Evolutionary conservation across 1,140 invertebrate genomes (phyloP).

Genomic region (Drosophila athabasca): DNA sequence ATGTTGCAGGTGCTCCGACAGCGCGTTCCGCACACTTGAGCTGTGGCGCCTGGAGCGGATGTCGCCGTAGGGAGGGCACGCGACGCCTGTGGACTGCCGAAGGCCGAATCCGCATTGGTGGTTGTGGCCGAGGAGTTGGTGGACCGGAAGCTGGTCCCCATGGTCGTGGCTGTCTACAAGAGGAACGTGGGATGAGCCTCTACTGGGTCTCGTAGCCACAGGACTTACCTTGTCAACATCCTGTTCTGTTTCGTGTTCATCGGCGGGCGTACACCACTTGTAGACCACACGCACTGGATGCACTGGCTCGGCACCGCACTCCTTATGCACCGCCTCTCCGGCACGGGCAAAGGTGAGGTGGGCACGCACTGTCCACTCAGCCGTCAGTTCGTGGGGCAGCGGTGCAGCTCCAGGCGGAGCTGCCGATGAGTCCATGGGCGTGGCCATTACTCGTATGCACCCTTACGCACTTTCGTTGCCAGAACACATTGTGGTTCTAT

Average conservation of each 20-base stretch:
- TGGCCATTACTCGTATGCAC: slow-evolving; percentile 10
- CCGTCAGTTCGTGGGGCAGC: slow-evolving; percentile 78
- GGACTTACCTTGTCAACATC: slow-evolving; percentile 54
- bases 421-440: slow-evolving; percentile 9
- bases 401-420: slow-evolving; percentile 21
- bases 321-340: slow-evolving; percentile 65
- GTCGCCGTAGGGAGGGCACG: slow-evolving; percentile 19
- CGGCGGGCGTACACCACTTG: slow-evolving; percentile 62
- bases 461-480: slow-evolving; percentile 13
- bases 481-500: slow-evolving; percentile 29
- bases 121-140: slow-evolving; percentile 75
- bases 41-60: slow-evolving; percentile 32
- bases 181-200: neutral
- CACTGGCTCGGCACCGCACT: slow-evolving; percentile 52
- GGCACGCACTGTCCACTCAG: slow-evolving; percentile 83
- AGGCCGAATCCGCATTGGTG: slow-evolving; percentile 73
- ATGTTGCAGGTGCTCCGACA: slow-evolving; percentile 90
- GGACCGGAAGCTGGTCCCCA: slow-evolving; percentile 74
- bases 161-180: slow-evolving; percentile 47
- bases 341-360: slow-evolving; percentile 78
- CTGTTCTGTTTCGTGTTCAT: slow-evolving; percentile 48
- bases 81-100: slow-evolving; percentile 75
- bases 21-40: slow-evolving; percentile 74
- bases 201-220: no score
- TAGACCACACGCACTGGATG: slow-evolving; percentile 64